Conservation (phyloP, 2,797 vertebrate genomes). For the Anabas testudineus region DNA sequence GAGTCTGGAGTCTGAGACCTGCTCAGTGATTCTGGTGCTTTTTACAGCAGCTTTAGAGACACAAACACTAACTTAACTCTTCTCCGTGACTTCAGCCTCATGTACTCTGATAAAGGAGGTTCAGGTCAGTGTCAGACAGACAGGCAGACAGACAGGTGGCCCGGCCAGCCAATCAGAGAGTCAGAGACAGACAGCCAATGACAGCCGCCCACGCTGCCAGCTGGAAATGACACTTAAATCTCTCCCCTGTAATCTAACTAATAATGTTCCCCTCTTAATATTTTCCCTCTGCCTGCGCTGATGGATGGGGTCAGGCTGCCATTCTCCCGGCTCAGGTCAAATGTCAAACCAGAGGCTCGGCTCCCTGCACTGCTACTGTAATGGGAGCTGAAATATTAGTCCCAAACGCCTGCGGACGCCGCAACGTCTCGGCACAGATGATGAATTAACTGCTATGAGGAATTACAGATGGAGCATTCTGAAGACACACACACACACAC, state of each 20-base stretch:
- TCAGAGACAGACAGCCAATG: conserved; percentile 6
- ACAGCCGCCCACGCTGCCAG: conserved; percentile 14
- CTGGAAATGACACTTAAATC: conserved; percentile 43
- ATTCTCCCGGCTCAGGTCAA: conserved; percentile 67
- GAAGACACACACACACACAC: conserved; percentile 28
- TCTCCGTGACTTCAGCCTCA: no score
- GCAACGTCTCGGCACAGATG: conserved; percentile 73
- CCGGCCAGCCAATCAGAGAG: not conserved
- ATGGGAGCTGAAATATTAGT: conserved; percentile 85
- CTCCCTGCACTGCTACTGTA: conserved; percentile 73
- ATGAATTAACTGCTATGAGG: conserved; percentile 86
- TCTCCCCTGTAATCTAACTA: conserved; percentile 58
- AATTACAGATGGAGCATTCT: conserved; percentile 81
- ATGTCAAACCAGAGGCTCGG: conserved; percentile 67
- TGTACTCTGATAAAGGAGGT: no score
- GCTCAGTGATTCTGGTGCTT: no score
- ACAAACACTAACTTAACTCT: no score
- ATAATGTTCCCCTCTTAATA: conserved; percentile 69
- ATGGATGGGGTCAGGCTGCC: conserved; percentile 81
- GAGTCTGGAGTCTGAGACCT: no score
- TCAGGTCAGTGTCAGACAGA: no score
- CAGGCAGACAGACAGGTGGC: not conserved
- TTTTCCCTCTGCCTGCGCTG: conserved; percentile 57
- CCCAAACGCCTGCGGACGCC: conserved; percentile 71
- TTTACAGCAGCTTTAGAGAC: no score